These are phyloP conservation scores for Lycopodina hypogea DNA, from an alignment of 37 sponge, comb jelly and placozoan species.

Conservation along the genomic window DNA sequence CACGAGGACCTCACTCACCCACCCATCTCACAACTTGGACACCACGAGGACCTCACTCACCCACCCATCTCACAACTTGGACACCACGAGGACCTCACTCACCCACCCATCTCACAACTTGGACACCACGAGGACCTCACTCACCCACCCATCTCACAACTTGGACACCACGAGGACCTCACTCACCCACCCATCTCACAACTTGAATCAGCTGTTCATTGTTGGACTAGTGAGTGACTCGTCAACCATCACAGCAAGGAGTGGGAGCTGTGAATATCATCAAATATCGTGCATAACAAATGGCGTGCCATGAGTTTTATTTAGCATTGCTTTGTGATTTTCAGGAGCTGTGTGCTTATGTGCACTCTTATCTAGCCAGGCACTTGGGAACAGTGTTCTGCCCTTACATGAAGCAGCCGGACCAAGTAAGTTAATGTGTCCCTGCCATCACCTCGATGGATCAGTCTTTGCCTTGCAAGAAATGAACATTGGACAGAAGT, in stretches of 20 bases:
- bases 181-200: constrained; percentile 47
- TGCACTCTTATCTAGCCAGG: too few species aligned
- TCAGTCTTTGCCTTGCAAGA: constrained; percentile 59
- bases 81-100: too few species aligned
- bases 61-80: constrained; percentile 38
- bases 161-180: constrained; percentile 14
- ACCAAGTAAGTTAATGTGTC: constrained; percentile 56
- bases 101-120: too few species aligned
- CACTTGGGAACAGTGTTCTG: constrained; percentile 33
- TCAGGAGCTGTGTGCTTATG: too few species aligned
- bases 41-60: constrained; percentile 16
- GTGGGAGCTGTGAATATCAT: constrained; percentile 24
- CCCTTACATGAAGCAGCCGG: constrained; percentile 56
- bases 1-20: too few species aligned
- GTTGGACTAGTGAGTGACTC: constrained; percentile 32
- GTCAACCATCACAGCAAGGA: constrained; percentile 54
- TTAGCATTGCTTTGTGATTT: too few species aligned
- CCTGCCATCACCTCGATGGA: constrained; percentile 51
- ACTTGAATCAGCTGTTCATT: constrained; percentile 35
- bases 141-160: constrained; percentile 47
- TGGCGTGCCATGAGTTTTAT: too few species aligned
- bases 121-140: constrained; percentile 8
- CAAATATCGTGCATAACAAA: constrained; percentile 22
- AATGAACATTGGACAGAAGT: constrained; percentile 55
- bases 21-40: constrained; percentile 31